Percentiles rank a stretch among this genome's conserved stretches.
Evolutionary conservation across 2,113 vertebrate species (phyloP).

Genomic region (Bufo bufo): DNA sequence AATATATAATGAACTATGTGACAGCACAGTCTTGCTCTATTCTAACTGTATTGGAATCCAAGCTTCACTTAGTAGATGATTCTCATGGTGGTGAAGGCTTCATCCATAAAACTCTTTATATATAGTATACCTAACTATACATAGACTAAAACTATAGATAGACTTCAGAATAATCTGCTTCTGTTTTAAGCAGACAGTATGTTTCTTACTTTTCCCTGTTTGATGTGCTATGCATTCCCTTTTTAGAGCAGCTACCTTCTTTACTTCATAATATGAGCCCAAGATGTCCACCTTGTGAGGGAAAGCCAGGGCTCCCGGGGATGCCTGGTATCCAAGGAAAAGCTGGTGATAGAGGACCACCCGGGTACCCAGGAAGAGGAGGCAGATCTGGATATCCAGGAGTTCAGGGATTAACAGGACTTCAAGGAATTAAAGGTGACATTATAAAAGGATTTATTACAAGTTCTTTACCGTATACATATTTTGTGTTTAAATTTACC

Average conservation of each 20-base stretch:
- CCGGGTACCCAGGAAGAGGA: conserved; percentile 73
- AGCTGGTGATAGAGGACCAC: conserved; percentile 70
- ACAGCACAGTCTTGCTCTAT: too few relatives aligned
- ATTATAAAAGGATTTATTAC: not conserved
- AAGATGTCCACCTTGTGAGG: conserved; percentile 70
- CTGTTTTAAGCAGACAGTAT: not conserved
- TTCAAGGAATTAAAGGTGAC: conserved; percentile 74
- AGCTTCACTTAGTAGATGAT: too few relatives aligned
- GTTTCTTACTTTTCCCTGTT: not conserved
- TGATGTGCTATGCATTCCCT: not conserved
- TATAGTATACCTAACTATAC: too few relatives aligned
- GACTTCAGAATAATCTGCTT: not conserved
- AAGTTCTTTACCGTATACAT: not conserved
- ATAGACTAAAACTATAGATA: too few relatives aligned
- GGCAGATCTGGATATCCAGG: conserved; percentile 75
- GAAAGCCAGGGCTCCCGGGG: conserved; percentile 71
- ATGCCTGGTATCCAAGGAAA: conserved; percentile 70
- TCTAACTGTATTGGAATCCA: too few relatives aligned
- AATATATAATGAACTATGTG: too few relatives aligned
- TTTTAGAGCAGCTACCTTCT: conserved; percentile 69
- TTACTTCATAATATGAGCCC: conserved; percentile 70
- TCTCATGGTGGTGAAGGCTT: too few relatives aligned
- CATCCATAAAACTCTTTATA: too few relatives aligned
- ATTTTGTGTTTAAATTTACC: too few relatives aligned
- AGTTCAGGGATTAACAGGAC: conserved; percentile 71